phyloP scores from a whole-genome alignment of 2,797 vertebrate genomes.

The Rhincodon typus region DNA sequence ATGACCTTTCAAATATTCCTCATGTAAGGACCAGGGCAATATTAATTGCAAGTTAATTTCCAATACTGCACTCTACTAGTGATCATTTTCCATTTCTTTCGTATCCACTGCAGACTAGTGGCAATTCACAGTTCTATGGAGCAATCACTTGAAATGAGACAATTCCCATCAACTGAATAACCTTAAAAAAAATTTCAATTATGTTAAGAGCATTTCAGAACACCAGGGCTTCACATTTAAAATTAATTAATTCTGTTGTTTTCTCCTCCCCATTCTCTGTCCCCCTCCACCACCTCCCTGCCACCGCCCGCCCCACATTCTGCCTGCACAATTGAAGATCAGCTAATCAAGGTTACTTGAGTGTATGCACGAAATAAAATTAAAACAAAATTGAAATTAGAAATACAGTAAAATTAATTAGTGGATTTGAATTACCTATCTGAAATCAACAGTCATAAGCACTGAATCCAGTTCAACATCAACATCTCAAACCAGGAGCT shows the following conservation, averaged over 20 bases:
- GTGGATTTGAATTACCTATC: conserved; percentile 11
- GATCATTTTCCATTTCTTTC: neutral
- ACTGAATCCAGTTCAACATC: neutral
- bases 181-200: conserved; percentile 31
- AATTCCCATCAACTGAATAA: conserved; percentile 25
- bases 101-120: neutral
- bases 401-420: conserved; percentile 27
- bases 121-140: neutral
- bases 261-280: too few species aligned
- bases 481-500: too few species aligned
- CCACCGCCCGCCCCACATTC: neutral
- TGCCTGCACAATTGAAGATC: conserved; percentile 16
- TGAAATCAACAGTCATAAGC: too few species aligned
- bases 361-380: neutral
- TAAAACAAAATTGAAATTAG: neutral
- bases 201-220: neutral
- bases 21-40: neutral
- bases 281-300: too few species aligned
- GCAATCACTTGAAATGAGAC: conserved; percentile 29
- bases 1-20: neutral
- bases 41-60: conserved; percentile 25
- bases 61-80: neutral
- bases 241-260: conserved; percentile 26
- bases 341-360: neutral
- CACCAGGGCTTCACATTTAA: neutral